phyloP scores from a whole-genome alignment of 1,140 invertebrate species.

The Habropoda laboriosa region DNA sequence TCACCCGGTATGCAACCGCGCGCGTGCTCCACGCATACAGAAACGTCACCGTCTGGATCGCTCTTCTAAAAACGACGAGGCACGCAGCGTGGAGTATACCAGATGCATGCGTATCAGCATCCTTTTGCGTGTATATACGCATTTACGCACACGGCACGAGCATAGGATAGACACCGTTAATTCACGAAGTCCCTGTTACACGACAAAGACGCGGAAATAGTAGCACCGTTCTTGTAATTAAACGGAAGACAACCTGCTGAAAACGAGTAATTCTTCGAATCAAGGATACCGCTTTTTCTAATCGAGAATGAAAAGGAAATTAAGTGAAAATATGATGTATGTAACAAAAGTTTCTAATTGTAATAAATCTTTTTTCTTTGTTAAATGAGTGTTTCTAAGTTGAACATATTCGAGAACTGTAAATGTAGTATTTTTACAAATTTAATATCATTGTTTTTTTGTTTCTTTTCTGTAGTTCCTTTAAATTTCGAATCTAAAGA shows the following conservation, averaged over 20 bases:
- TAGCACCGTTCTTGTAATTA: background rate
- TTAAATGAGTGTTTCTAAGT: too few relatives aligned
- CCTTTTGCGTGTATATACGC: slow-evolving; percentile 12
- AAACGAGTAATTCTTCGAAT: background rate
- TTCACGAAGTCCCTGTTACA: slow-evolving; percentile 68
- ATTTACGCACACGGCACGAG: slow-evolving; percentile 48
- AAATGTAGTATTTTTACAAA: too few relatives aligned
- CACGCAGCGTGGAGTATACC: background rate
- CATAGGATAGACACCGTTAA: slow-evolving; percentile 71
- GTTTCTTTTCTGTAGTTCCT: too few relatives aligned
- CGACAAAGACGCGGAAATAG: slow-evolving; percentile 36
- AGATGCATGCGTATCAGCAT: background rate
- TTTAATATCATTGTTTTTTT: too few relatives aligned
- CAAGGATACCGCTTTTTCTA: background rate
- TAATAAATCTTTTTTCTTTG: too few relatives aligned
- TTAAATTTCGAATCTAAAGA: too few relatives aligned
- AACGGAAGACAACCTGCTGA: background rate
- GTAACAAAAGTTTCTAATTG: too few relatives aligned
- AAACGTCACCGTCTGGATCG: slow-evolving; percentile 4
- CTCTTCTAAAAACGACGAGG: slow-evolving; percentile 19
- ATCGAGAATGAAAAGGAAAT: background rate
- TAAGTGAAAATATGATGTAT: too few relatives aligned
- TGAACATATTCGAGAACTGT: too few relatives aligned
- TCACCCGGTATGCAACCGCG: background rate
- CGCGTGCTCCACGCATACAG: background rate